These are phyloP conservation scores for Hippocampus mohnikei DNA, from an alignment of 2,113 vertebrate species.

Conservation along the genomic window DNA sequence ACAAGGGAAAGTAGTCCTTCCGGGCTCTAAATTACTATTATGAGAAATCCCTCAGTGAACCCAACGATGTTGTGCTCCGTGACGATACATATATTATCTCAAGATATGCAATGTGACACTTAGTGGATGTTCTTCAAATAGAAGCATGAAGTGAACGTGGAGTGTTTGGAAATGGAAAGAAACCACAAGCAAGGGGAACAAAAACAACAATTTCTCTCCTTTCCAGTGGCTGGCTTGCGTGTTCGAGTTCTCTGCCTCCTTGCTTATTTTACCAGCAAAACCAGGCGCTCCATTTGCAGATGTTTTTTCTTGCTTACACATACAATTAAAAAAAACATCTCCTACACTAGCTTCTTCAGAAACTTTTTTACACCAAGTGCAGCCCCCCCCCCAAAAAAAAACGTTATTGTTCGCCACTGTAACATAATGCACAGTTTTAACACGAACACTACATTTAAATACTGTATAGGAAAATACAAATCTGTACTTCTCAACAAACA, in stretches of 20 bases:
- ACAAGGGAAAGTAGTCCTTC: not conserved
- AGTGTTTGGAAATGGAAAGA: slow-evolving; percentile 34
- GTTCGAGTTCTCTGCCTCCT: not conserved
- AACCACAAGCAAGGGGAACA: slow-evolving; percentile 7
- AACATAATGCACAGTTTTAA: not conserved
- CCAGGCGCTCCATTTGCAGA: slow-evolving; percentile 28
- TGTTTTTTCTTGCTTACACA: slow-evolving; percentile 24
- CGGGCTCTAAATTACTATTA: no score
- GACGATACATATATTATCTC: not conserved
- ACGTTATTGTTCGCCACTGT: not conserved
- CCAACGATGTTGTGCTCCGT: not conserved
- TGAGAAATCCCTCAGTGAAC: not conserved
- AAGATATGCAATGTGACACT: not conserved
- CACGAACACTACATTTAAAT: not conserved
- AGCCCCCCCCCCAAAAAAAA: not conserved
- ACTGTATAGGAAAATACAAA: not conserved
- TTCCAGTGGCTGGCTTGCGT: not conserved
- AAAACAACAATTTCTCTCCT: slow-evolving; percentile 22
- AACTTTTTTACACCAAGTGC: not conserved
- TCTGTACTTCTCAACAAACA: not conserved
- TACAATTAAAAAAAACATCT: slow-evolving; percentile 4
- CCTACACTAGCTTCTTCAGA: not conserved
- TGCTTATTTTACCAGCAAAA: slow-evolving; percentile 7
- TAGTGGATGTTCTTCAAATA: slow-evolving; percentile 26
- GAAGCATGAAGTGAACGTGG: slow-evolving; percentile 12